Base-by-base conservation (phyloP, 2,888 invertebrate genomes). In the Protophormia terraenovae region DNA sequence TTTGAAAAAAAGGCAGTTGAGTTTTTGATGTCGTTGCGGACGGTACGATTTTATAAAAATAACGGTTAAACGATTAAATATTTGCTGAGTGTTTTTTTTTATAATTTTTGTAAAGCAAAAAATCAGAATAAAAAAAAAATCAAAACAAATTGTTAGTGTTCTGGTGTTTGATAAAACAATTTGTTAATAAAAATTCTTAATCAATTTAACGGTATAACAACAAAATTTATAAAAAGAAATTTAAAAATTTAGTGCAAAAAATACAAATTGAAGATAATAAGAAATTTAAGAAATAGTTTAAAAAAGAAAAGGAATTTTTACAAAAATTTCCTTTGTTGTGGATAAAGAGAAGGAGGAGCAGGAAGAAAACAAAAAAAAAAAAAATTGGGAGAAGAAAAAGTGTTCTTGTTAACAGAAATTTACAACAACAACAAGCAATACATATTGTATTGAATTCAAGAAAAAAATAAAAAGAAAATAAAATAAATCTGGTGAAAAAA, bases 1-100 rank as follows among this genome's bases (percentile, higher is more conserved):
- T 50, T 64, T 29, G 12, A 29, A 22, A 32, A 35, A 72, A 50
- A 58, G 50, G 16, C 75, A 85, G 85, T 85, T 79, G 85, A 85
- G 85, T 75, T 82, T 85, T 82, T 82, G 82, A 82, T 85, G 82
- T 75, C 82, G 78, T 66, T 79, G 82, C 71, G 82, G 50, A 53
- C 78, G 82, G 85, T 71, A 32, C 71, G 60, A 55, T 64, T 66
- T 50, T 32, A 27, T 7, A 27, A 64, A 19, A 55, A 66, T 60
- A 66, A 66, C 85, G 82, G 78, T 66, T 75, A n/a, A 82, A 58
- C 24, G 38, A 7, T 19, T 19, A 27, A 19, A 22, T 41, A 29
- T 41, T 24, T 67, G 35, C 10, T 45, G 27, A 16, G 38, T 38
- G 60, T 19, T 47, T 78, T 19, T 67, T 8, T 38, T 24, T 76